Evolutionary conservation across 2,888 invertebrate genomes (phyloP).

Genomic region (Phortica magna): DNA sequence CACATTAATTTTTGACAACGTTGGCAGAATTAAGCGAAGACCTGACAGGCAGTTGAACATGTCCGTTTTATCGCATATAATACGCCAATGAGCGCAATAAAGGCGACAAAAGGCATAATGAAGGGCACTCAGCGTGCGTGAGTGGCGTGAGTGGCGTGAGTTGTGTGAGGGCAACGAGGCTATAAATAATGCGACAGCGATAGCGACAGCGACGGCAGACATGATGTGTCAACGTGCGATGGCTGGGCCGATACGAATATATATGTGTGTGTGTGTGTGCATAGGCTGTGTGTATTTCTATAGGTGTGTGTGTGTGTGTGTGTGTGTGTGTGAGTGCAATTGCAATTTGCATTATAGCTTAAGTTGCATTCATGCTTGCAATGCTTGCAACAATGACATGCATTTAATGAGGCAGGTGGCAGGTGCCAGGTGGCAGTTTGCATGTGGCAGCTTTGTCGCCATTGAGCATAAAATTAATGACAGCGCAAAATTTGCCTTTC

Average conservation of each 20-base stretch:
- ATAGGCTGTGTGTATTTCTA: neutral
- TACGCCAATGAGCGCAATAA: slow-evolving; percentile 46
- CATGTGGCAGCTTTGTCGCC: neutral
- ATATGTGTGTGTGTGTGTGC: slow-evolving; percentile 12
- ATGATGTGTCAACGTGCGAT: neutral
- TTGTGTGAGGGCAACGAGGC: slow-evolving; percentile 59
- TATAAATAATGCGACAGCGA: slow-evolving; percentile 43
- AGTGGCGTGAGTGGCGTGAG: slow-evolving; percentile 15
- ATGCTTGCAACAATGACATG: slow-evolving; percentile 16
- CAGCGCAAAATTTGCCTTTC: neutral
- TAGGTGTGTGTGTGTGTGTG: neutral
- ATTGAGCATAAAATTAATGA: slow-evolving; percentile 6
- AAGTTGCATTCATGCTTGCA: slow-evolving; percentile 38
- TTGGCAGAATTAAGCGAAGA: neutral
- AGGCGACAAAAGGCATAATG: slow-evolving; percentile 16
- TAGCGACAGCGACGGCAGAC: slow-evolving; percentile 36
- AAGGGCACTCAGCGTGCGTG: neutral
- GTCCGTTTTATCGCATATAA: slow-evolving; percentile 71
- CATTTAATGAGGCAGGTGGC: slow-evolving; percentile 29
- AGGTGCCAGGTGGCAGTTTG: slow-evolving; percentile 28
- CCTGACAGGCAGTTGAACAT: slow-evolving; percentile 66
- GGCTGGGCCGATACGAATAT: slow-evolving; percentile 37
- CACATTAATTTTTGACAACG: neutral
- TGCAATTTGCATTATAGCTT: slow-evolving; percentile 5
- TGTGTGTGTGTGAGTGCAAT: neutral